phyloP scores from a whole-genome alignment of 37 sponge, comb jelly and placozoan genomes.

The Haliclona indistincta region DNA sequence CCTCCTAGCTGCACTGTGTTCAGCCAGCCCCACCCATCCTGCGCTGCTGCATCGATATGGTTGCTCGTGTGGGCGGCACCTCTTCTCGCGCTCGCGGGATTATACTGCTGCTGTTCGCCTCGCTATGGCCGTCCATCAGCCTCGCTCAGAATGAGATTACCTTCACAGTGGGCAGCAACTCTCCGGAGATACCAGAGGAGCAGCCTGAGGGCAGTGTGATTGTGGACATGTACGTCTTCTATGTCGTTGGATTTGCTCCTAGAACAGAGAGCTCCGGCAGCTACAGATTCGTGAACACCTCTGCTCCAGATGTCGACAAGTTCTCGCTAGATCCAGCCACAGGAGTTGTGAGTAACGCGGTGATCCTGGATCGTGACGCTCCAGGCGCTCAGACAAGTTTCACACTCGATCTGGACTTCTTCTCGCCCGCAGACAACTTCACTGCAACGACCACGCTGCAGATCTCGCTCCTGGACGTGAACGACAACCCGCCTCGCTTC shows the following conservation, averaged over 20 bases:
- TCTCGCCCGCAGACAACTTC: conserved; percentile 13
- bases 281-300: conserved; percentile 25
- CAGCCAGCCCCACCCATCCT: too few relatives aligned
- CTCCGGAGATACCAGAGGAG: too few relatives aligned
- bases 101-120: too few relatives aligned
- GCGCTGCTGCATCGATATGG: too few relatives aligned
- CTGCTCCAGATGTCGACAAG: conserved; percentile 26
- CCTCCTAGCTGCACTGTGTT: too few relatives aligned
- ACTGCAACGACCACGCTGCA: background rate
- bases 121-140: too few relatives aligned
- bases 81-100: too few relatives aligned
- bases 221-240: background rate
- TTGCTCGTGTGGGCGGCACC: too few relatives aligned
- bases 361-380: conserved; percentile 44
- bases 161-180: too few relatives aligned
- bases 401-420: conserved; percentile 28
- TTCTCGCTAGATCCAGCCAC: conserved; percentile 36
- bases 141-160: too few relatives aligned
- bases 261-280: background rate
- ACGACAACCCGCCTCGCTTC: conserved; percentile 68
- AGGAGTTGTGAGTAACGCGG: conserved; percentile 18
- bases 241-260: background rate
- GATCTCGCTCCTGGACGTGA: conserved; percentile 36
- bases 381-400: conserved; percentile 9
- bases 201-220: conserved; percentile 46